Conservation (phyloP, 2,797 vertebrate species). For the Spinus olivaceus region DNA sequence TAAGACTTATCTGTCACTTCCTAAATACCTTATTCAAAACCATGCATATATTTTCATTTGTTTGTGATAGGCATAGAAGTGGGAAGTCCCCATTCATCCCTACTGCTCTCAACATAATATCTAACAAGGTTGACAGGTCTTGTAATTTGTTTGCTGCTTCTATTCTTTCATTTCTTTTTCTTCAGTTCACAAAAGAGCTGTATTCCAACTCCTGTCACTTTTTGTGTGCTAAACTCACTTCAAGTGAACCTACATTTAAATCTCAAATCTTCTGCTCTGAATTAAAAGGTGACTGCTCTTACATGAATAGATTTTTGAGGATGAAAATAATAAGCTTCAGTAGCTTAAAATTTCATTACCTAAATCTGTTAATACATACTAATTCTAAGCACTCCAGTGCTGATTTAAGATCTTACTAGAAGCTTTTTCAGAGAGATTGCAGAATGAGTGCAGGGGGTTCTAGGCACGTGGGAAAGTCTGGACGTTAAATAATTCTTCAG, state of each 20-base stretch:
- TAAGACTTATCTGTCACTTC: conserved; percentile 24
- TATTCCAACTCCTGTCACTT: conserved; percentile 35
- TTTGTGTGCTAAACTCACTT: conserved; percentile 36
- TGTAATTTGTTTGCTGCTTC: conserved; percentile 52
- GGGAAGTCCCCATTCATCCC: conserved; percentile 41
- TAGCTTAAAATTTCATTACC: conserved; percentile 32
- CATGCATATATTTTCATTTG: conserved; percentile 30
- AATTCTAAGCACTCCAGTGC: conserved; percentile 1
- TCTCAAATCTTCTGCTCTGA: conserved; percentile 33
- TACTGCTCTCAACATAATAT: neutral
- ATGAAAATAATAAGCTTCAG: conserved; percentile 42
- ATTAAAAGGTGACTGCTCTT: conserved; percentile 37
- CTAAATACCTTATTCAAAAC: conserved; percentile 9
- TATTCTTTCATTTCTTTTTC: conserved; percentile 26
- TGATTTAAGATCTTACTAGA: conserved; percentile 1
- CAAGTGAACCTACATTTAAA: conserved; percentile 38
- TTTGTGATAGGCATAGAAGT: neutral
- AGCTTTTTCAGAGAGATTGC: neutral
- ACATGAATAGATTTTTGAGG: conserved; percentile 29
- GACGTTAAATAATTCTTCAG: neutral
- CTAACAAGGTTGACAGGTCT: conserved; percentile 23
- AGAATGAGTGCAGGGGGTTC: neutral
- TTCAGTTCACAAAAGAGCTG: conserved; percentile 6
- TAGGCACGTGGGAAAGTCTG: neutral
- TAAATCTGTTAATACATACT: conserved; percentile 21